Percentiles rank a stretch among this genome's conserved stretches.
These are phyloP conservation scores for Drosophila bipectinata DNA, from an alignment of 1,140 invertebrate genomes.

Conservation along the genomic window DNA sequence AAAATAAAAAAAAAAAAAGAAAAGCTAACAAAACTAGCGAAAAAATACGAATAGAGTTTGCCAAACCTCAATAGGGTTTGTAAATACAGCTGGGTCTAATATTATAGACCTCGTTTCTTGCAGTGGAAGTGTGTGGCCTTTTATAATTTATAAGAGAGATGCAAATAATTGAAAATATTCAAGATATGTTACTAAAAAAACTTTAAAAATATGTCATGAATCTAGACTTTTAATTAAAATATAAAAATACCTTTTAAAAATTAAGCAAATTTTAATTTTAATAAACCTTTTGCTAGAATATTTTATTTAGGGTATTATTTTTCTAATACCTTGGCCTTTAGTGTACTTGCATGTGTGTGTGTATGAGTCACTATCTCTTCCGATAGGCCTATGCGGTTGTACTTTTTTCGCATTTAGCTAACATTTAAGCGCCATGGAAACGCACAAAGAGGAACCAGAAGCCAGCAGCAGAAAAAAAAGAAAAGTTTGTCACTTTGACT, in stretches of 20 bases:
- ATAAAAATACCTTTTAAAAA: too few relatives aligned
- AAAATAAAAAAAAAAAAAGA: slow-evolving; percentile 7
- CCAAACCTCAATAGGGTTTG: slow-evolving; percentile 39
- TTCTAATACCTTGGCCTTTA: background rate
- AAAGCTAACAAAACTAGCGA: slow-evolving; percentile 17
- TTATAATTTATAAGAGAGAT: too few relatives aligned
- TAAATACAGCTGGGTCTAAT: slow-evolving; percentile 7
- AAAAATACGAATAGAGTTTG: slow-evolving; percentile 38
- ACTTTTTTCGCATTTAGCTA: slow-evolving; percentile 20
- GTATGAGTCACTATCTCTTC: slow-evolving; percentile 13
- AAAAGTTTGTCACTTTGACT: slow-evolving; percentile 30
- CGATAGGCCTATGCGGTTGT: slow-evolving; percentile 25
- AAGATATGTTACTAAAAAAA: too few relatives aligned
- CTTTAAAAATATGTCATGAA: too few relatives aligned
- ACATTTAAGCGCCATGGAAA: slow-evolving; percentile 31
- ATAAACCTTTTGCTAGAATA: too few relatives aligned
- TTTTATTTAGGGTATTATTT: background rate
- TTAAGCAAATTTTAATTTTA: too few relatives aligned
- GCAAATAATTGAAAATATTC: too few relatives aligned
- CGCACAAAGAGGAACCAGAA: slow-evolving; percentile 16
- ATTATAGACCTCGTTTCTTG: background rate
- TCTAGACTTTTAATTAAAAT: too few relatives aligned
- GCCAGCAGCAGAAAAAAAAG: slow-evolving; percentile 6
- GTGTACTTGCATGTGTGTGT: slow-evolving; percentile 12
- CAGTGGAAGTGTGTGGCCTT: too few relatives aligned